Conservation (phyloP, 1,140 invertebrate species). For the Trinorchestia longiramus region DNA sequence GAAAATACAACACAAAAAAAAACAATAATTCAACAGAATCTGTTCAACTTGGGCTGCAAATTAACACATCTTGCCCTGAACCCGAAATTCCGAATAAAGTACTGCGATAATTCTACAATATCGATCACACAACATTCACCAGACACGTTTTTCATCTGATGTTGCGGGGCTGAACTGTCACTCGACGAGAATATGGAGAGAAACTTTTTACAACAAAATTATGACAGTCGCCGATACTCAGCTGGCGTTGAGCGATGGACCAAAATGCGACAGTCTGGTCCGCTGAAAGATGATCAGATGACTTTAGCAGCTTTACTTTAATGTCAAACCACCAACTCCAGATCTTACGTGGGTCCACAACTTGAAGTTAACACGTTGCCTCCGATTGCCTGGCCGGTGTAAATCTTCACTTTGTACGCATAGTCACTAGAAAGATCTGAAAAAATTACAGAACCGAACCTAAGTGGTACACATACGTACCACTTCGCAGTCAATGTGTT, state of each 20-base stretch:
- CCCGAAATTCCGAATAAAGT: background rate
- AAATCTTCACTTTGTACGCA: too few relatives aligned
- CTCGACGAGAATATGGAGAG: background rate
- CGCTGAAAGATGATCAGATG: background rate
- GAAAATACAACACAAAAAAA: background rate
- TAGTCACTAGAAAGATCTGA: too few relatives aligned
- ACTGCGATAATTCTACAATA: background rate
- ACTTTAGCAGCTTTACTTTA: background rate
- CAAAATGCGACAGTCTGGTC: background rate
- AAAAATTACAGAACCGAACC: too few relatives aligned
- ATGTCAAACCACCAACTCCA: background rate
- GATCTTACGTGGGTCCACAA: background rate
- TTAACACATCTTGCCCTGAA: background rate
- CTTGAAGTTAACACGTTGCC: too few relatives aligned
- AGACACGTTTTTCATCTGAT: background rate
- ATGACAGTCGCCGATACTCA: background rate
- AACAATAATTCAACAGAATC: background rate
- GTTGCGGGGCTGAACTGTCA: background rate
- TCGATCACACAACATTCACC: background rate
- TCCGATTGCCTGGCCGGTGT: too few relatives aligned
- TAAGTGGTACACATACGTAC: too few relatives aligned
- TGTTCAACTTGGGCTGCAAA: background rate
- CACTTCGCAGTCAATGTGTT: too few relatives aligned
- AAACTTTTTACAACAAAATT: background rate
- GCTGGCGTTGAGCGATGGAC: background rate